phyloP scores from a whole-genome alignment of 1,140 invertebrate genomes.

The Dryas iulia region DNA sequence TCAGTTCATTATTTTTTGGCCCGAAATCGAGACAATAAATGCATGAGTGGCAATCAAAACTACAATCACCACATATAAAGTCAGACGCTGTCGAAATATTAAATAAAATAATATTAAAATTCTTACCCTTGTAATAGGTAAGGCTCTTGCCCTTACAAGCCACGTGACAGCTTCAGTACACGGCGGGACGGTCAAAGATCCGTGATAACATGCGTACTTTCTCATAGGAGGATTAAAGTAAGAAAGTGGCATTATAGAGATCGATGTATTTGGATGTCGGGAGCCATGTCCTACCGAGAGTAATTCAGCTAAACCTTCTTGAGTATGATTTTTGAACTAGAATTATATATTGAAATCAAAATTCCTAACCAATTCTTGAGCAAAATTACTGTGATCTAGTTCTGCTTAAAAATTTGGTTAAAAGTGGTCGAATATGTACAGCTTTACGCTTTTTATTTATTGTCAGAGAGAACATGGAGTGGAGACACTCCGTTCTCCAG shows the following conservation, averaged over 20 bases:
- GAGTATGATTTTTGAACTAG: conserved; percentile 41
- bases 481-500: too few species aligned
- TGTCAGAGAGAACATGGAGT: too few species aligned
- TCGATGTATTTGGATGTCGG: conserved; percentile 8
- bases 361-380: background rate
- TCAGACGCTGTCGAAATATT: background rate
- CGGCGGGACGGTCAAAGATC: conserved; percentile 56
- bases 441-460: too few species aligned
- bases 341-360: conserved; percentile 17
- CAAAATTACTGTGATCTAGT: too few species aligned
- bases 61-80: too few species aligned
- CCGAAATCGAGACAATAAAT: too few species aligned
- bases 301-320: conserved; percentile 37
- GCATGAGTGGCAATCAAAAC: too few species aligned
- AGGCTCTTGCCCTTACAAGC: conserved; percentile 46
- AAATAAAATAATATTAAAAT: background rate
- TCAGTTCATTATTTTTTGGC: too few species aligned
- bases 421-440: too few species aligned
- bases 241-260: conserved; percentile 30
- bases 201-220: conserved; percentile 56
- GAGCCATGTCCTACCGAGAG: conserved; percentile 9
- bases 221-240: conserved; percentile 52
- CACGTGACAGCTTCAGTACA: conserved; percentile 59
- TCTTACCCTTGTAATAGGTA: conserved; percentile 51
- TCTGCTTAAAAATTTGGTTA: too few species aligned